Percentiles rank a stretch among this genome's conserved stretches.
These are phyloP conservation scores for Scaptomyza tumidula DNA, from an alignment of 2,888 invertebrate species.

Conservation along the genomic window DNA sequence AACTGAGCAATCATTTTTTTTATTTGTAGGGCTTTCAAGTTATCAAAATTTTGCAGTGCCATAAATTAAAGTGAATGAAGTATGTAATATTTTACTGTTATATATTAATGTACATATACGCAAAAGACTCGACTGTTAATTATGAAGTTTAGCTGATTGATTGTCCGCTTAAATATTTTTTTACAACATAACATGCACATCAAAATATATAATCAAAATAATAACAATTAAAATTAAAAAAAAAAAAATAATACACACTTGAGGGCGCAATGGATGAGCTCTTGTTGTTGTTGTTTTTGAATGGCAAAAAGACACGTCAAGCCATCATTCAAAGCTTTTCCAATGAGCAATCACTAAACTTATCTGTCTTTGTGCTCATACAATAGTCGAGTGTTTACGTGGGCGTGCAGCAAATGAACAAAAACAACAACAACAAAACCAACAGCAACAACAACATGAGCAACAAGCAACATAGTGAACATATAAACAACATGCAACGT, in stretches of 20 bases:
- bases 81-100: no score
- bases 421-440: conserved; percentile 33
- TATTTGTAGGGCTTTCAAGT: conserved; percentile 16
- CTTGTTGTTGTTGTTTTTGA: conserved; percentile 33
- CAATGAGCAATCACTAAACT: conserved; percentile 47
- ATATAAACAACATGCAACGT: conserved; percentile 68
- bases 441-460: conserved; percentile 4
- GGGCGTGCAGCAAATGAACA: conserved; percentile 61
- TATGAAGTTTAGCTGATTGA: conserved; percentile 43
- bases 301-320: conserved; percentile 57
- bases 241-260: conserved; percentile 44
- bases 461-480: conserved; percentile 48
- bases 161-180: conserved; percentile 58
- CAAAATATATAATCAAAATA: conserved; percentile 34
- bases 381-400: conserved; percentile 59
- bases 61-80: conserved; percentile 12
- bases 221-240: conserved; percentile 36
- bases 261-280: conserved; percentile 33
- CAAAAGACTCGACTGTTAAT: conserved; percentile 6
- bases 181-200: conserved; percentile 56
- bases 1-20: conserved; percentile 65
- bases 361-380: conserved; percentile 23
- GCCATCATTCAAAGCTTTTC: conserved; percentile 69
- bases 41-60: conserved; percentile 19
- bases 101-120: background rate